These are phyloP conservation scores for Pipra filicauda DNA, from an alignment of 2,113 vertebrate genomes.

Conservation along the genomic window DNA sequence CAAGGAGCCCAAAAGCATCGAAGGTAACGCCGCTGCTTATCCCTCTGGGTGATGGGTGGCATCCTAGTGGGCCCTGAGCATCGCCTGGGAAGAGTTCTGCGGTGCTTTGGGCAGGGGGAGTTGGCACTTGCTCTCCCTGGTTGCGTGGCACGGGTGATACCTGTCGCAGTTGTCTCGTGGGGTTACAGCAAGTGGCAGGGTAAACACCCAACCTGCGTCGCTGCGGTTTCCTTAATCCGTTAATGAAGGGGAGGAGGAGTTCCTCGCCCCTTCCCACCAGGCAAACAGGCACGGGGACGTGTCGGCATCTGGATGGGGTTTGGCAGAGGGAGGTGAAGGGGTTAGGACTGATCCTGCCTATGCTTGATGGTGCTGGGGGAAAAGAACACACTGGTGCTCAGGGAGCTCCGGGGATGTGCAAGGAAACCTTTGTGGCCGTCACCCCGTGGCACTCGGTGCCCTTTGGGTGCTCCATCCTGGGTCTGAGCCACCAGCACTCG, in stretches of 20 bases:
- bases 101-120: background rate
- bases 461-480: background rate
- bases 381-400: rapidly evolving
- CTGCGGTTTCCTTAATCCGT: background rate
- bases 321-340: background rate
- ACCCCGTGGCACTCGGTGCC: rapidly evolving
- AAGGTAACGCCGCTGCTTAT: constrained; percentile 36
- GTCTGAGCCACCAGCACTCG: background rate
- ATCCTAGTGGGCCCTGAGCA: background rate
- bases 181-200: background rate
- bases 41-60: rapidly evolving
- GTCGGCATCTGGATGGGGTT: background rate
- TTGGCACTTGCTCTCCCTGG: background rate
- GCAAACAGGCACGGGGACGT: background rate
- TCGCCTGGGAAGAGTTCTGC: rapidly evolving
- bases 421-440: background rate
- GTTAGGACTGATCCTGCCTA: background rate
- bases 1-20: constrained; percentile 69
- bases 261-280: background rate
- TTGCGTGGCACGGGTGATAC: background rate
- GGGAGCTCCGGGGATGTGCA: background rate
- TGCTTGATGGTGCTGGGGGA: rapidly evolving
- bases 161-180: background rate
- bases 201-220: background rate
- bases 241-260: background rate